These are phyloP conservation scores for Cheilosia pagana DNA, from an alignment of 2,888 invertebrate genomes.

Conservation along the genomic window DNA sequence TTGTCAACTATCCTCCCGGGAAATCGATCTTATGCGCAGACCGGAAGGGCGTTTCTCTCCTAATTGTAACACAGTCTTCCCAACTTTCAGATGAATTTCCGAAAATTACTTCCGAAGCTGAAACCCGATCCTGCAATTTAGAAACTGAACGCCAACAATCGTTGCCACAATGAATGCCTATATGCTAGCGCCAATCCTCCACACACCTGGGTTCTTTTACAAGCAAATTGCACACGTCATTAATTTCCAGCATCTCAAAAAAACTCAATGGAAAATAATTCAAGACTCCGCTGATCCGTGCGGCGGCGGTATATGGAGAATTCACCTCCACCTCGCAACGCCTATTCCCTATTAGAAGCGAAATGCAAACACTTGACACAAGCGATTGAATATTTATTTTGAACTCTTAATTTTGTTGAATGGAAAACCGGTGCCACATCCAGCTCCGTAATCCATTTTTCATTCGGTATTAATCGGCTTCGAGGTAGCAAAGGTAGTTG, in stretches of 20 bases:
- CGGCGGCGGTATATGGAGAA: neutral
- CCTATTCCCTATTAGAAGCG: slow-evolving; percentile 10
- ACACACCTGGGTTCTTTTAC: slow-evolving; percentile 40
- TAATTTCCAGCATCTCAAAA: slow-evolving; percentile 53
- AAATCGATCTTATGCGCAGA: slow-evolving; percentile 70
- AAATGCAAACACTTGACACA: slow-evolving; percentile 80
- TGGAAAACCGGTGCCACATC: slow-evolving; percentile 63
- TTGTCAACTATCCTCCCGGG: slow-evolving; percentile 23
- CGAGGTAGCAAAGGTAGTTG: slow-evolving; percentile 63
- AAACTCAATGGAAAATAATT: slow-evolving; percentile 48
- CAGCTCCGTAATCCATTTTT: slow-evolving; percentile 71
- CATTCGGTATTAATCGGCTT: slow-evolving; percentile 73
- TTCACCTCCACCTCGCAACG: neutral
- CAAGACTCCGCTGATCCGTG: slow-evolving; percentile 55
- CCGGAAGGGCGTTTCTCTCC: slow-evolving; percentile 62
- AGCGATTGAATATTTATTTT: slow-evolving; percentile 82
- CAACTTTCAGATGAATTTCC: slow-evolving; percentile 2
- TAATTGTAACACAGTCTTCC: slow-evolving; percentile 68
- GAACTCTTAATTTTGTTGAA: slow-evolving; percentile 80
- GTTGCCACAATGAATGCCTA: slow-evolving; percentile 34
- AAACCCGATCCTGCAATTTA: slow-evolving; percentile 62
- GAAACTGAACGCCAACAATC: slow-evolving; percentile 38
- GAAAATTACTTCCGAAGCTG: slow-evolving; percentile 66
- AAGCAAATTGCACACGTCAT: slow-evolving; percentile 63
- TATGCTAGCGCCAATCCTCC: slow-evolving; percentile 47